Percentiles rank a stretch among this genome's conserved stretches.
Evolutionary conservation across 2,113 vertebrate species (phyloP).

Genomic region (Antechinus flavipes): DNA sequence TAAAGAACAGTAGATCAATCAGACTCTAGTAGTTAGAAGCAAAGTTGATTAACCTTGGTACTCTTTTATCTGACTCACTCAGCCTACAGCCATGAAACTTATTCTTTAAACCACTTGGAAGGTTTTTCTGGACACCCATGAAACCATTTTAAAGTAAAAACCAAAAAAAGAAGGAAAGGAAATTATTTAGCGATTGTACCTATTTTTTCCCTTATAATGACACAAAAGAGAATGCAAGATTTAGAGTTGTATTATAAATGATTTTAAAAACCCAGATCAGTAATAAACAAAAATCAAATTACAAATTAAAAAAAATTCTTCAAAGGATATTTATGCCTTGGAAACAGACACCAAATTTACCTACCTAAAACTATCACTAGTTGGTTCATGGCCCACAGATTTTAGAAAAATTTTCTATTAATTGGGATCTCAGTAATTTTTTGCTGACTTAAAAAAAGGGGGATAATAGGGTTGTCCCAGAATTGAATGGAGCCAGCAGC

Average conservation of each 20-base stretch:
- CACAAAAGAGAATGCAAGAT: background rate
- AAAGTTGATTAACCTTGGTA: background rate
- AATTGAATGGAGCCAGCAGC: background rate
- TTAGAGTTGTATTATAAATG: background rate
- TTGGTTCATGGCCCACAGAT: background rate
- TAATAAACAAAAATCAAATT: background rate
- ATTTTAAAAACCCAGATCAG: background rate
- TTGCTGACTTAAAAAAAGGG: background rate
- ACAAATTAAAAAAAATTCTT: background rate
- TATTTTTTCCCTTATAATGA: slow-evolving; percentile 18
- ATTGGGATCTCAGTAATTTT: background rate
- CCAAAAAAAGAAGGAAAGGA: slow-evolving; percentile 17
- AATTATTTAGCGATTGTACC: background rate
- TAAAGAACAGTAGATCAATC: background rate
- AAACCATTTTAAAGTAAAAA: slow-evolving; percentile 29
- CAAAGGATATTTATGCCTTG: background rate
- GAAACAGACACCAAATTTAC: slow-evolving; percentile 5
- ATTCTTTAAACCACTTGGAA: background rate
- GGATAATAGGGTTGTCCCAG: background rate
- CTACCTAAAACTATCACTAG: background rate
- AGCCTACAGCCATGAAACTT: background rate
- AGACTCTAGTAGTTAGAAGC: background rate
- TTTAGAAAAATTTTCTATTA: background rate
- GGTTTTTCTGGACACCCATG: background rate
- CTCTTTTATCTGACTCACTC: background rate